Evolutionary conservation across 1,140 invertebrate species (phyloP), one percentile per base, ranked within the genome.

Genomic region (Tribolium madens): DNA sequence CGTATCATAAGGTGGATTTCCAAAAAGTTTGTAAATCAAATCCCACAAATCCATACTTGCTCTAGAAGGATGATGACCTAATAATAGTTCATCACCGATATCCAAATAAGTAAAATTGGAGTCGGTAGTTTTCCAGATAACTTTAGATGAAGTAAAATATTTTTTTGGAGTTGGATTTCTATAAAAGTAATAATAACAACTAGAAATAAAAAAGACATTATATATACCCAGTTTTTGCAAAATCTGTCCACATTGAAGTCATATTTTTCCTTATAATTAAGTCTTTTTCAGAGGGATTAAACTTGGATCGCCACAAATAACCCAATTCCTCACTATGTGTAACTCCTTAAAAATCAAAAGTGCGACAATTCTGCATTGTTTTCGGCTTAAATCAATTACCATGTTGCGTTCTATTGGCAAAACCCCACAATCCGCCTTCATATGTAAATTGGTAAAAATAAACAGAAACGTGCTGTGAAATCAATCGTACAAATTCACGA

Each of bases 1-100:
- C 2, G 77, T 78, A 13, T 78, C 77, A 68, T 72, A 78, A 9
- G 77, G 77, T 26, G 73, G 73, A 60, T 71, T 60, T 14, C 77
- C 77, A 50, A 72, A 72, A 14, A 12, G 57, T 5, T 64, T 0
- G 31, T 70, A 78, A 0, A 78, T 42, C 7, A 50, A 0, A 21
- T 48, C 14, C 77, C 77, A 78, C 21, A 78, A 60, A 48, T 47
- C 13, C 12, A 78, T 33, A 36, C 46, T 69, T 2, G 53, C 21
- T n/a, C 60, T 64, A 10, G 9, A 9, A 26, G 60, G 73, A 60
- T 70, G 21, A 0, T 72, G 18, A 0, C 10, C 12, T 26, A 75
- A 36, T 13, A 3, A 10, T n/a, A 78, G 42, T 14, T 69, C 15
- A 15, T 26, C 18, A 14, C 64, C 53, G 13, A 78, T 75, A 14